Base-by-base conservation (phyloP, 2,113 vertebrate genomes). In the Pterophyllum scalare region DNA sequence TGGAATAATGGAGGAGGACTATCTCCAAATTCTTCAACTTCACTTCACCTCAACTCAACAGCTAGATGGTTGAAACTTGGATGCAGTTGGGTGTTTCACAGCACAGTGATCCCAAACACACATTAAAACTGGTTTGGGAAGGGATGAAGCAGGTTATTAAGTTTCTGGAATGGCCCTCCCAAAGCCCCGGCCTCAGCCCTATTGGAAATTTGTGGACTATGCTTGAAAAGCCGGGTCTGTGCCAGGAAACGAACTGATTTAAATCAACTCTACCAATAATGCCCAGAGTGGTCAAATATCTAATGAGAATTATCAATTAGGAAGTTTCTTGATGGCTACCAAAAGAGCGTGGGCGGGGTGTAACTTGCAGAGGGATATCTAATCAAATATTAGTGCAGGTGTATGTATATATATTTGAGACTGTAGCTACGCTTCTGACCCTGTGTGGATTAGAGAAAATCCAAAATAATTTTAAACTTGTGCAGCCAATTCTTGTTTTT, bases 181-280 rank as follows among this genome's bases (percentile, higher is more conserved):
- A 65, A 65, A 28, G 28, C 28, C 28, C 62, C 24, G 62, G 43
- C n/a, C 4, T 65, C n/a, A 10, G 22, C 35, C 2, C 0, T 17
- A 24, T 13, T 65, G n/a, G 43, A 28, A 43, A 26, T 24, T 43
- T 65, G 5, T 24, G n/a, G 0, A 65, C 62, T 43, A n/a, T n/a
- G 7, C 26, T 22, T 67, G 43, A 67, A 67, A 67, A 67, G 22
- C 17, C 22, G 3, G 15, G 62, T 46, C 22, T 1, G 26, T 67
- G 38, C 22, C 0, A 67, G 15, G 22, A 67, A 46, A 46, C 64
- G 22, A 67, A 28, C 38, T 5, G 19, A 26, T 11, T 67, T 67
- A 67, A 67, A 67, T 67, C 24, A 67, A 14, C 0, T 67, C 38
- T 10, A 26, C 0, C 14, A 46, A 0, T 67, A 46, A 22, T 67